These are phyloP conservation scores for Saxidomus purpurata DNA, from an alignment of 1,140 invertebrate genomes.

Conservation along the genomic window DNA sequence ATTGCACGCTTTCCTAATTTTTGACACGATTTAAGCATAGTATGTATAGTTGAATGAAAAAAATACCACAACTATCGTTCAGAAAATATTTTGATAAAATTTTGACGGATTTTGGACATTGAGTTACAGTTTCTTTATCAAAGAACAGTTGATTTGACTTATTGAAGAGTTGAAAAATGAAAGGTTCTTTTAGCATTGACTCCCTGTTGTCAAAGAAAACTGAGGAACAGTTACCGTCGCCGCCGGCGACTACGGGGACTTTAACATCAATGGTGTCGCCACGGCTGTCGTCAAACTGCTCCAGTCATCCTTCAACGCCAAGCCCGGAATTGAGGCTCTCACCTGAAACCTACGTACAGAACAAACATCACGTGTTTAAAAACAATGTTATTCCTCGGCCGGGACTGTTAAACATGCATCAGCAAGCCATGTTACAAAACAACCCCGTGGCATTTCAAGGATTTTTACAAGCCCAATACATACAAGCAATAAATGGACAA, in stretches of 20 bases:
- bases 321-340: slow-evolving; percentile 80
- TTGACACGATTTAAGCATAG: not conserved
- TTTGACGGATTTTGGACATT: not conserved
- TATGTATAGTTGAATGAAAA: too few species aligned
- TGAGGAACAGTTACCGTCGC: slow-evolving; percentile 39
- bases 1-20: too few species aligned
- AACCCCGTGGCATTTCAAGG: slow-evolving; percentile 68
- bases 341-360: slow-evolving; percentile 48
- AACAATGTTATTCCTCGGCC: slow-evolving; percentile 80
- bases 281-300: slow-evolving; percentile 74
- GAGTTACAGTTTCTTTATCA: not conserved
- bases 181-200: slow-evolving; percentile 82
- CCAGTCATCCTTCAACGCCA: slow-evolving; percentile 72
- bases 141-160: not conserved
- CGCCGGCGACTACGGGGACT: slow-evolving; percentile 7
- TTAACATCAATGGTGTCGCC: slow-evolving; percentile 57
- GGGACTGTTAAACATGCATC: slow-evolving; percentile 79
- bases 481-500: slow-evolving; percentile 72
- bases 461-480: slow-evolving; percentile 72
- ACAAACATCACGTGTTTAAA: slow-evolving; percentile 67
- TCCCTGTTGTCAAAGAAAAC: slow-evolving; percentile 79
- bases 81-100: not conserved
- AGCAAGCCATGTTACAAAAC: slow-evolving; percentile 73
- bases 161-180: slow-evolving; percentile 24
- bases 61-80: not conserved